These are phyloP conservation scores for Plebejus melissa DNA, from an alignment of 2,888 invertebrate species.

Conservation along the genomic window DNA sequence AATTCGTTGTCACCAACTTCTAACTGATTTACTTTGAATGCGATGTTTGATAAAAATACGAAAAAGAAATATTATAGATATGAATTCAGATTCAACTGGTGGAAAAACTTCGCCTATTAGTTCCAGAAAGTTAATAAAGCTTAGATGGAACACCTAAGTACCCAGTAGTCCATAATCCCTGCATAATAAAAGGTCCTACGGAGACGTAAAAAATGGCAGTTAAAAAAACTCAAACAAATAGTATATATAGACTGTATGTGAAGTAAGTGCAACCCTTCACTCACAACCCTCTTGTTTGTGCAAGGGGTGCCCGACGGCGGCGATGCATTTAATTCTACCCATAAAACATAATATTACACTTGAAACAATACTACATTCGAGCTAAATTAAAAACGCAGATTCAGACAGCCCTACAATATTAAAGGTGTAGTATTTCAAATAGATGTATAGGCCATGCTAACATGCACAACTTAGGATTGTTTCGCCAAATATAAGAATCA, in stretches of 20 bases:
- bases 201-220: background rate
- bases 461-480: too few relatives aligned
- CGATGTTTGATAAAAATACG: background rate
- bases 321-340: slow-evolving; percentile 23
- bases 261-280: slow-evolving; percentile 28
- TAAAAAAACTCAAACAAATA: slow-evolving; percentile 22
- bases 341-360: slow-evolving; percentile 19
- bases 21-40: background rate
- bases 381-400: background rate
- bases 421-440: background rate
- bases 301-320: slow-evolving; percentile 23
- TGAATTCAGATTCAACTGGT: background rate
- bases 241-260: slow-evolving; percentile 20
- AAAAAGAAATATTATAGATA: background rate
- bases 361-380: background rate
- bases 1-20: background rate
- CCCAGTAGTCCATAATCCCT: background rate
- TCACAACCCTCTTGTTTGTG: slow-evolving; percentile 28
- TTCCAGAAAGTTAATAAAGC: background rate
- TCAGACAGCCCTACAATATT: background rate
- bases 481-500: too few relatives aligned
- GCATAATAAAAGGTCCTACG: background rate
- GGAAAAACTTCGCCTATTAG: background rate
- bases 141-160: background rate
- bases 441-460: background rate